Percentiles rank a stretch among this genome's conserved stretches.
Conservation (phyloP, 1,140 invertebrate genomes). For the Asbolus verrucosus region DNA sequence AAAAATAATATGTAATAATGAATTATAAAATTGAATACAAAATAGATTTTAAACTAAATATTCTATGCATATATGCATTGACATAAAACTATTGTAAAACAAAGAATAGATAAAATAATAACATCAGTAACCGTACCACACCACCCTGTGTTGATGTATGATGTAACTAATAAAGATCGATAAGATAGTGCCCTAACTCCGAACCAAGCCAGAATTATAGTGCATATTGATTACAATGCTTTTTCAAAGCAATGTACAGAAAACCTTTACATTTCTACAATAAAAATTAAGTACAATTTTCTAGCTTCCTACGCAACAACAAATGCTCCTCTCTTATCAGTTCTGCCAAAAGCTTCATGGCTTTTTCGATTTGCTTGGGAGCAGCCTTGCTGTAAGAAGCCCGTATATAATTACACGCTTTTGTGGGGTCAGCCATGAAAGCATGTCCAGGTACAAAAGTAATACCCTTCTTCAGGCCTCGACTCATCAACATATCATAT, state of each 20-base stretch:
- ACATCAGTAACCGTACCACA: background rate
- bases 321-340: constrained; percentile 66
- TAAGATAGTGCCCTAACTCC: constrained; percentile 22
- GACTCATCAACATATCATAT: constrained; percentile 77
- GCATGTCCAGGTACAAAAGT: constrained; percentile 78
- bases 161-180: constrained; percentile 25
- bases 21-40: no score
- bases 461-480: constrained; percentile 71
- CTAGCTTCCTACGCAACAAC: constrained; percentile 62
- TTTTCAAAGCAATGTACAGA: constrained; percentile 28
- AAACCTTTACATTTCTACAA: constrained; percentile 1
- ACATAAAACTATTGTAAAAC: background rate
- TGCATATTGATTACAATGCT: constrained; percentile 15
- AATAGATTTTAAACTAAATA: no score
- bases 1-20: no score
- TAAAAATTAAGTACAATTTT: constrained; percentile 58
- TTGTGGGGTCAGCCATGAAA: constrained; percentile 72
- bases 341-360: constrained; percentile 65
- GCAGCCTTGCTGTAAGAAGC: constrained; percentile 76
- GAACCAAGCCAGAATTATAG: background rate
- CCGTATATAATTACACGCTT: constrained; percentile 74
- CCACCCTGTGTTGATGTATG: constrained; percentile 12
- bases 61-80: no score
- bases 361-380: constrained; percentile 73
- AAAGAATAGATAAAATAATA: background rate